phyloP scores from a whole-genome alignment of 2,888 invertebrate species.

The Napeogenes sylphis region DNA sequence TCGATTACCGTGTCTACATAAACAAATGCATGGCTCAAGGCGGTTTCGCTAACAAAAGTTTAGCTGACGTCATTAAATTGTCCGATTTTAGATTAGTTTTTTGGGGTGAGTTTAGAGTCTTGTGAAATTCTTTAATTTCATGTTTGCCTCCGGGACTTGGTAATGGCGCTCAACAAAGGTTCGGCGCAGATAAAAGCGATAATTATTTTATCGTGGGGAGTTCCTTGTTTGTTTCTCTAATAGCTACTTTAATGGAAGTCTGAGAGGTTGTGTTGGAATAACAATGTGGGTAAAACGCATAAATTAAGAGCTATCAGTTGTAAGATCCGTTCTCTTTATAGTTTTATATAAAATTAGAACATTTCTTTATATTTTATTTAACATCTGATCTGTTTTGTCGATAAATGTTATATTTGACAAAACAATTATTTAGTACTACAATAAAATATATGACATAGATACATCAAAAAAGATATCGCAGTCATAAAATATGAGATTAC shows the following conservation, averaged over 20 bases:
- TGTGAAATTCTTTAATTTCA: constrained; percentile 58
- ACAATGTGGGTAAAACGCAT: constrained; percentile 59
- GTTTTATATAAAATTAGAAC: constrained; percentile 25
- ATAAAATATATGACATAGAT: no score
- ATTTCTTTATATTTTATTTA: constrained; percentile 14
- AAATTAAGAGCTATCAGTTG: constrained; percentile 59
- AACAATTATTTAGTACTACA: no score
- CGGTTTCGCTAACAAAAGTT: constrained; percentile 50
- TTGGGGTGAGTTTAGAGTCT: constrained; percentile 46
- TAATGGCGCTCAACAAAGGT: constrained; percentile 44
- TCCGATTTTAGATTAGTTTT: constrained; percentile 62
- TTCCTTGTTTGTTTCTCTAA: constrained; percentile 77
- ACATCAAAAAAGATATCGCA: no score
- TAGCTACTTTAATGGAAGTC: constrained; percentile 71
- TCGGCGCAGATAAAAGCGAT: constrained; percentile 69
- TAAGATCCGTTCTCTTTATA: constrained; percentile 41
- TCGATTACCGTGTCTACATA: constrained; percentile 61
- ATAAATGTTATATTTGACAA: constrained; percentile 9
- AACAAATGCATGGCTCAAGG: constrained; percentile 50
- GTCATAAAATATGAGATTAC: background rate
- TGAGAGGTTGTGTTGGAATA: constrained; percentile 52
- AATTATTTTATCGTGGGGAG: constrained; percentile 74
- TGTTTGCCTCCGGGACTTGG: constrained; percentile 50
- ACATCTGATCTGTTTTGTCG: background rate
- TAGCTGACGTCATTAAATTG: constrained; percentile 69